Evolutionary conservation across 2,797 vertebrate species (phyloP).

Genomic region (Loris lydekkerianus): DNA sequence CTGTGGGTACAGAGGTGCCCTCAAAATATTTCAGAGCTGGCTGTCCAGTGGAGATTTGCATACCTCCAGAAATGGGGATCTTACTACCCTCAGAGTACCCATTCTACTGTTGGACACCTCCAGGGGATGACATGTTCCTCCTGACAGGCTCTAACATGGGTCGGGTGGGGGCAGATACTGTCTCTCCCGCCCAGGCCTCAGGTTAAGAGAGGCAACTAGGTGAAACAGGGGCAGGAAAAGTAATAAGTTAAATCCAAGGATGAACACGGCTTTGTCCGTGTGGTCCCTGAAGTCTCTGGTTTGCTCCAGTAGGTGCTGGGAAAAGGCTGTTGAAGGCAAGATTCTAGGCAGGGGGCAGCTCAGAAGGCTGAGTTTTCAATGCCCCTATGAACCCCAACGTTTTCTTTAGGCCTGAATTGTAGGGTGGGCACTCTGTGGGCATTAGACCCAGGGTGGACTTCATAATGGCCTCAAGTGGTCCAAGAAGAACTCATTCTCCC

Average conservation of each 20-base stretch:
- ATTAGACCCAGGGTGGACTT: conserved; percentile 38
- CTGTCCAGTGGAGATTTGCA: neutral
- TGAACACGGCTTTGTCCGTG: neutral
- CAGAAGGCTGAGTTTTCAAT: conserved; percentile 65
- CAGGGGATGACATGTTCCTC: neutral
- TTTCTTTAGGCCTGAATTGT: conserved; percentile 66
- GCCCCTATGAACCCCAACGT: fast-evolving
- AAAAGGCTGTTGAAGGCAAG: neutral
- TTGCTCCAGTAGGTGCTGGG: neutral
- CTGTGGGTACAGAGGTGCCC: fast-evolving
- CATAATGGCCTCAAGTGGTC: conserved; percentile 61
- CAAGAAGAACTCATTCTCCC: neutral
- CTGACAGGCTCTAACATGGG: neutral
- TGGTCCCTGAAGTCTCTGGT: neutral
- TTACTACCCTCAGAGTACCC: neutral
- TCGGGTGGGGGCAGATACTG: no score
- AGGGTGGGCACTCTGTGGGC: conserved; percentile 71
- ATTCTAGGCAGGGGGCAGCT: conserved; percentile 19
- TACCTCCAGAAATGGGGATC: neutral
- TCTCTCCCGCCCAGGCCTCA: neutral
- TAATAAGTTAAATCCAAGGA: conserved; percentile 66
- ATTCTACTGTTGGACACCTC: fast-evolving
- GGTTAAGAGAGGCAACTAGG: neutral
- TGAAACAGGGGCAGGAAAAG: neutral
- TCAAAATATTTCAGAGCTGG: neutral